Base-by-base conservation (phyloP, 2,797 vertebrate genomes). In the Trachops cirrhosus region DNA sequence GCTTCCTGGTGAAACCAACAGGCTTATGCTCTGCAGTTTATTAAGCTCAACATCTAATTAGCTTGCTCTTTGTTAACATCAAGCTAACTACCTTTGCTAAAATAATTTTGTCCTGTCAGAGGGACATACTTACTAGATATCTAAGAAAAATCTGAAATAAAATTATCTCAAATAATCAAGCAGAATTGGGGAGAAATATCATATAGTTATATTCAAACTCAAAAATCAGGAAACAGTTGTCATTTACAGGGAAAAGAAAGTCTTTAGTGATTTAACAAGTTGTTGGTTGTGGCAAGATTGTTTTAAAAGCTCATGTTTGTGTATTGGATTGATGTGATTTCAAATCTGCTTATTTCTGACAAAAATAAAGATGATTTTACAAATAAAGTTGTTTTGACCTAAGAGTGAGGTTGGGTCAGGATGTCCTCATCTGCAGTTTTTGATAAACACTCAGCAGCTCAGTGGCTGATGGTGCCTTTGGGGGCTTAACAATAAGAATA, bases 71-170 rank as follows among this genome's bases (percentile, higher is more conserved):
- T 62, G 26, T 26, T 62, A 62, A 62, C 32, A 62, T 62, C 12
- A 32, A 62, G 59, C 29, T 62, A 62, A 62, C 12, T 15, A 32
- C 29, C 59, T 62, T 62, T 32, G 14, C 11, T 62, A 62, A 62
- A 29, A 59, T 16, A 19, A 34, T 67, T 34, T 39, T 64, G 44
- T 22, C 1, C 18, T 46, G 8, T 22, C 12, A 44, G 14, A 44
- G 15, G 7, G 12, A 1, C 5, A 44, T 1, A 52, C 1, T 21
- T 26, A 39, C 0, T 21, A 50, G 1, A 6, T 70, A 48, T 22
- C 9, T 71, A 37, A 82, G 29, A 59, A 62, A 39, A 50, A 34
- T 67, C 6, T 71, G 29, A 70, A 70, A 46, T 37, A 70, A 93
- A 29, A 80, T 32, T 3, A 24, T 21, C 4, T 57, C 37, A 93